Base-by-base conservation (phyloP, 2,888 invertebrate species). In the Spilarctia lutea region DNA sequence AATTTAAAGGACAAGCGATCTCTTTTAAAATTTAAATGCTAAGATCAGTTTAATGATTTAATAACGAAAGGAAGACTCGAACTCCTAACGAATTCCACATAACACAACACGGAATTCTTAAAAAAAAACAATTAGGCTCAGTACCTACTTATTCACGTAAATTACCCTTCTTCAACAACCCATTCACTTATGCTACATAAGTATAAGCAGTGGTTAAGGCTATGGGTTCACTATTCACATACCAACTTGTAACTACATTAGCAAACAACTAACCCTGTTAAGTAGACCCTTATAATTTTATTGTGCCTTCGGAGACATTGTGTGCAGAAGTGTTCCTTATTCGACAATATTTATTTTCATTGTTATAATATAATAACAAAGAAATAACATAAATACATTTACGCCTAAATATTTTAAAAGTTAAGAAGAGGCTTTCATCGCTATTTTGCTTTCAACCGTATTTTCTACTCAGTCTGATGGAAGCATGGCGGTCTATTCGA, bases 181-280 rank as follows among this genome's bases (percentile, higher is more conserved):
- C 13, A 7, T 60, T 7, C 7, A 18, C 30, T 68, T 24, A 30
- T 4, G 33, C 48, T 27, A 18, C 30, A 18, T 68, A 8, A 30
- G 20, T 16, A 48, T 20, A 48, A 48, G 48, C 20, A 16, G 1
- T 24, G 10, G 45, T 48, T 69, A 69, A 56, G 18, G 33, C 16
- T 75, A 75, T 18, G 77, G 75, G 30, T 24, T 77, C 52, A 79
- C 74, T 76, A 71, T 74, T 39, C 60, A 76, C 72, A 75, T 73
- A 74, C 48, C 52, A 80, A 82, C 75, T 82, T 75, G 60, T 71
- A 82, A 79, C 77, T 76, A 82, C 66, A 79, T 80, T 72, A 72
- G 42, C 71, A 39, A 78, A 77, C 72, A 74, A 45, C 71, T 74
- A 79, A 81, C 72, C 69, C 30, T 63, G 75, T 79, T 79, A 75